Evolutionary conservation across 2,888 invertebrate species (phyloP), one percentile per base, ranked within the genome.

Genomic region (Dascillus cervinus): DNA sequence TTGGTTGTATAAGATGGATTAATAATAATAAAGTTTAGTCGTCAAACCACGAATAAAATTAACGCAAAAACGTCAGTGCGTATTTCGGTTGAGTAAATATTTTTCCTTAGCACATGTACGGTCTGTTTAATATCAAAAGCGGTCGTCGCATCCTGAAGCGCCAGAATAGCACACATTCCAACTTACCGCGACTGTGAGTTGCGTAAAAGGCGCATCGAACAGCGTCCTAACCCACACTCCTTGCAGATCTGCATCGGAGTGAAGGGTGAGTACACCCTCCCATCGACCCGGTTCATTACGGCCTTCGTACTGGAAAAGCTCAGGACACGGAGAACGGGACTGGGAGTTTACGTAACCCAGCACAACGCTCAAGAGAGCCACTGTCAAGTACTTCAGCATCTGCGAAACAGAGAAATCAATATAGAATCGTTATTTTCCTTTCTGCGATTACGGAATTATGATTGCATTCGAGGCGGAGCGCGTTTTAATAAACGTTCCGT

Each of bases 191-290:
- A 45, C 46, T 10, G 32, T 30, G 13, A 54, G 22, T 11, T 39
- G 19, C 8, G 34, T 35, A 6, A 49, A 28, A 11, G 44, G 31
- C 19, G 34, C 37, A 27, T 55, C 49, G 34, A 56, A 55, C 13
- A 52, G 36, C 22, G 56, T 32, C 21, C 56, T 42, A 26, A 51
- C 37, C 56, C 56, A 57, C 11, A 54, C 34, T 11, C 57, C 57
- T 14, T 46, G 40, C 8, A 57, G 44, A 27, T 52, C 49, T 12
- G 44, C 35, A 13, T 52, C 50, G 10, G 53, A 42, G 25, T 42
- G 28, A 13, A 55, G 32, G 23, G 44, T 41, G 8, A 56, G 22
- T 11, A 36, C 45, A 30, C 50, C 56, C 8, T 38, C 43, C 52
- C 52, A 50, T 29, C 40, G 35, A 12, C 48, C 50, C 11, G 41